Evolutionary conservation across 2,113 vertebrate species (phyloP), one percentile per base, ranked within the genome.

Genomic region (Seriola rivoliana): DNA sequence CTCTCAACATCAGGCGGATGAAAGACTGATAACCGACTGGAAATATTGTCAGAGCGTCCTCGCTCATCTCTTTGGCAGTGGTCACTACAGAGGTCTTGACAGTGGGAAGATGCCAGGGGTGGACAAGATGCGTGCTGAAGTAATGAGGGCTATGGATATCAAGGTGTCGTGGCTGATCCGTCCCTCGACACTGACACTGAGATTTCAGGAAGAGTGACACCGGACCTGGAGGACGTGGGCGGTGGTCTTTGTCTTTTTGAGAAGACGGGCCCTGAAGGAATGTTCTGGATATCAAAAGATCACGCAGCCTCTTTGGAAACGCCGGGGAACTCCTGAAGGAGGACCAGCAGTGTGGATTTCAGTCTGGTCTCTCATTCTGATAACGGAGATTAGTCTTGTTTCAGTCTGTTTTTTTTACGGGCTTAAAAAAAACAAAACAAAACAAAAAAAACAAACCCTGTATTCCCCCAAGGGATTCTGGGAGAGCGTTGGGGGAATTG

Each of bases 51-150:
- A n/a, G 16, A 21, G 17, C 9, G 23, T 46, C 17, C 34, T 36
- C 40, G 54, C 62, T 85, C 52, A 60, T 87, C 50, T 85, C 42
- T 64, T 67, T 78, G 81, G 66, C 63, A 76, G 64, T 71, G 71
- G 71, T 80, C 82, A 58, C 50, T 14, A 38, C 34, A 16, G 40
- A 74, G 62, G 68, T 89, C 71, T 57, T 60, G 3, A 38, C 55
- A 54, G n/a, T 68, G 62, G 50, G 13, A 76, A 78, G 57, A 63
- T 81, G 88, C 86, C 90, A 88, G 74, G 8, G 80, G 84, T 86
- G 83, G 90, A 91, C 81, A 64, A 82, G 88, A 93, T 90, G 25
- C 58, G 68, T 85, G 67, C 40, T 87, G 91, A 93, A 87, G 78
- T 90, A 89, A 85, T 90, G 88, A 90, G 88, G 85, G 13, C 88